Evolutionary conservation across 1,140 invertebrate species (phyloP), one percentile per base, ranked within the genome.

Genomic region (Psilanteris sp.): DNA sequence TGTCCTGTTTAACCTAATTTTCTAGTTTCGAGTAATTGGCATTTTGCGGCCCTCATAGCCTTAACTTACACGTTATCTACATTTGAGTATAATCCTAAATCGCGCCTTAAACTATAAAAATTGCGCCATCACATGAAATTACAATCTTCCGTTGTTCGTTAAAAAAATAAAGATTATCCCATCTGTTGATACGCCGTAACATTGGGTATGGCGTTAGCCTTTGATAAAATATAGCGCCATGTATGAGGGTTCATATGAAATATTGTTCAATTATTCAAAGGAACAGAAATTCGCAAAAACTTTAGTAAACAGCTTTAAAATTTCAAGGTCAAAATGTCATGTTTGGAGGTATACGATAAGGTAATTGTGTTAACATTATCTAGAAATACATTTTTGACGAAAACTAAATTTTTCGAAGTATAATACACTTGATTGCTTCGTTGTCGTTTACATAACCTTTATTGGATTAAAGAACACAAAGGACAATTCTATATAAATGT

Each of bases 21-120:
- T 85, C 66, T 79, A 85, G 83, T 87, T 81, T 85, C 84, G 77
- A 84, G 62, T 85, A 86, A 87, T 87, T 87, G 84, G 84, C 84
- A 85, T 87, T 85, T 82, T 27, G 68, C 67, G 80, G 79, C 81
- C 50, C 80, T 82, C n/a, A 78, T 44, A 54, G 10, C n/a, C 24
- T 3, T 7, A 37, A 43, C 34, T 15, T 32, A 43, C 2, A 29
- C 3, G 1, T 50, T 54, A 66, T 54, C 61, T 66, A 66, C 61
- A 54, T 0, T 62, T 27, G 15, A 20, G 2, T 15, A 29, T 66
- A 52, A 54, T 36, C 7, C 20, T 64, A 54, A 52, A 54, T 9
- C 46, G 62, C 24, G 31, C n/a, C 50, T 67, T 46, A 67, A 54
- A 37, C 50, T 67, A 66, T 36, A 32, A 43, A 66, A 44, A 54